Evolutionary conservation across 2,888 invertebrate species (phyloP), one percentile per base, ranked within the genome.

Genomic region (Tiphia femorata): DNA sequence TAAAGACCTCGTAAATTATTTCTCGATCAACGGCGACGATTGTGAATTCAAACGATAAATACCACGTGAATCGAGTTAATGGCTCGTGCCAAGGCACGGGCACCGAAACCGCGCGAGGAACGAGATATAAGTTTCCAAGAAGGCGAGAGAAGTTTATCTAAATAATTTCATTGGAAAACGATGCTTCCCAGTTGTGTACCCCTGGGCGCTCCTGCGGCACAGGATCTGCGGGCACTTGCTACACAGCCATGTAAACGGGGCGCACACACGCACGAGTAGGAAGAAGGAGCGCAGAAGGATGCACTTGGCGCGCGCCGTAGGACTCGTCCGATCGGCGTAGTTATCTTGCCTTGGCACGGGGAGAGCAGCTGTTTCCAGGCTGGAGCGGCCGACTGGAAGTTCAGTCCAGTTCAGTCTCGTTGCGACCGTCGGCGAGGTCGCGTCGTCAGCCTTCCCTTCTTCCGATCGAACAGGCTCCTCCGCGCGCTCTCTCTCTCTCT

Each of bases 401-500:
- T 46, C 38, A n/a, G 48, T 14, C 33, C 14, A 21, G 58, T 68
- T 69, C 72, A 75, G 75, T 75, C 62, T 62, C 67, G 72, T 69
- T 64, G 72, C 72, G 73, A 69, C 70, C 72, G 69, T 64, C 73
- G 73, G 35, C 59, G 70, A 64, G 67, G 64, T 73, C 62, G 71
- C 42, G 14, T 64, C 48, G 61, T 41, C 17, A 29, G 27, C 10
- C 42, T 43, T 25, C 29, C 17, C 17, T 17, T 43, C 19, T 37
- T 37, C n/a, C 19, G n/a, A 19, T 43, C 42, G 27, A 25, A 17
- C 10, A 23, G 23, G 14, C 7, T 14, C 14, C 27, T 25, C 17
- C 8, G 21, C n/a, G 14, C 25, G 21, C 16, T 16, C 16, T 41
- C 4, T 42, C 27, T 27, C 4, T 42, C 16, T 20, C 7, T 7